Percentiles rank a stretch among this genome's conserved stretches.
Evolutionary conservation across 2,888 invertebrate species (phyloP).

Genomic region (Melinaea menophilus): DNA sequence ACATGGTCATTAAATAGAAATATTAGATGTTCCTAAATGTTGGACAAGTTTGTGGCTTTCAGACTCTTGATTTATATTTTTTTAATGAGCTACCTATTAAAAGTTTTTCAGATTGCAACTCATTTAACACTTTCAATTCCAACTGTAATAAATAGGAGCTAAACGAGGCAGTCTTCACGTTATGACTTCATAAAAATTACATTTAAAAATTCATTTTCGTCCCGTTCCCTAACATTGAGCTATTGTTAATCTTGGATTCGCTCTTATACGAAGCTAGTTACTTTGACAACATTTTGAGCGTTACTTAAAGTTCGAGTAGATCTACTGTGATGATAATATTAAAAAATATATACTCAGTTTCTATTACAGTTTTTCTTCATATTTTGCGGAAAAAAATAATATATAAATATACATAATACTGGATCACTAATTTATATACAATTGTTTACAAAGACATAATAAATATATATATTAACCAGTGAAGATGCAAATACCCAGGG

Average conservation of each 20-base stretch:
- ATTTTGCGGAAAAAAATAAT: too few relatives aligned
- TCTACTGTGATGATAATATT: constrained; percentile 7
- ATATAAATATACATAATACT: too few relatives aligned
- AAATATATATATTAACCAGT: too few relatives aligned
- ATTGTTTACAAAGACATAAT: too few relatives aligned
- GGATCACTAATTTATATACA: too few relatives aligned
- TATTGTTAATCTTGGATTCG: constrained; percentile 72
- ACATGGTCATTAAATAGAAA: constrained; percentile 62
- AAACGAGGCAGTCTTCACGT: constrained; percentile 75
- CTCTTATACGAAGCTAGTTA: constrained; percentile 46
- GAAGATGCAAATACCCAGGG: too few relatives aligned
- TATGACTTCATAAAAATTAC: constrained; percentile 78
- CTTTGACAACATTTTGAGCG: constrained; percentile 56
- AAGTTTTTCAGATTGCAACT: constrained; percentile 74
- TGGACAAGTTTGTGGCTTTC: too few relatives aligned
- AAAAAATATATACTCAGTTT: too few relatives aligned
- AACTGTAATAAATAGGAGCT: constrained; percentile 73
- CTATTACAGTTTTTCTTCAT: too few relatives aligned
- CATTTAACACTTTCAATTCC: constrained; percentile 75
- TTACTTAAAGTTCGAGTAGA: constrained; percentile 45
- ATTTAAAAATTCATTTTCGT: constrained; percentile 77
- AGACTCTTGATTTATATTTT: too few relatives aligned
- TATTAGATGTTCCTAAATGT: constrained; percentile 37
- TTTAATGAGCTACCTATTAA: constrained; percentile 75
- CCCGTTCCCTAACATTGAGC: constrained; percentile 64